phyloP scores from a whole-genome alignment of 2,113 vertebrate genomes.

The Ivindomyrus marchei region DNA sequence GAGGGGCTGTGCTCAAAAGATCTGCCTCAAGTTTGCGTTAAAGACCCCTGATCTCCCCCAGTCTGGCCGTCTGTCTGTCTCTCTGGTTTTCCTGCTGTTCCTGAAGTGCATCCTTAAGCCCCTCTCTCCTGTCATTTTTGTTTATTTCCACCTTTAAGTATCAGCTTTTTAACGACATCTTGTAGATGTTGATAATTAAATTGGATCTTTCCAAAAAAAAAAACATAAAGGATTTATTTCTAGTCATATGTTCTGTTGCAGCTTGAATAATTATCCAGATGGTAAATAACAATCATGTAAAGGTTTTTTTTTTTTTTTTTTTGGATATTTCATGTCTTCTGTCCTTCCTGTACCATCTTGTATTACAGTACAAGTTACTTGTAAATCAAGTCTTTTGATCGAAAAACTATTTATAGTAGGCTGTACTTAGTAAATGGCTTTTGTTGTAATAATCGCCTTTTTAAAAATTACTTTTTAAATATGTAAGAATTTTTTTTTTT shows the following conservation, averaged over 20 bases:
- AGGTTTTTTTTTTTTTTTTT: constrained; percentile 11
- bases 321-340: constrained; percentile 5
- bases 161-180: neutral
- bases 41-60: constrained; percentile 21
- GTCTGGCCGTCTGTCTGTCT: constrained; percentile 23
- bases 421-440: constrained; percentile 91
- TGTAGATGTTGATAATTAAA: constrained; percentile 6
- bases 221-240: neutral
- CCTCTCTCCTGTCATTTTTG: constrained; percentile 14
- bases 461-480: constrained; percentile 91
- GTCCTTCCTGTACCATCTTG: constrained; percentile 65
- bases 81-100: constrained; percentile 33
- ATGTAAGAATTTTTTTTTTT: constrained; percentile 96
- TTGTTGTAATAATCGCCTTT: constrained; percentile 90
- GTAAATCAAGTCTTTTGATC: constrained; percentile 87
- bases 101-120: constrained; percentile 24
- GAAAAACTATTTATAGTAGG: constrained; percentile 90
- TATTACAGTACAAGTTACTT: constrained; percentile 79
- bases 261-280: constrained; percentile 26
- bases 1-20: neutral
- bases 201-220: neutral
- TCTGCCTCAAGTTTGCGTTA: neutral
- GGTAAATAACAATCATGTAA: constrained; percentile 18
- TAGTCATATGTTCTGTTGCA: constrained; percentile 29
- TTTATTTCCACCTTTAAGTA: neutral